Evolutionary conservation across 2,113 vertebrate genomes (phyloP).

Genomic region (Syrmaticus mikado): DNA sequence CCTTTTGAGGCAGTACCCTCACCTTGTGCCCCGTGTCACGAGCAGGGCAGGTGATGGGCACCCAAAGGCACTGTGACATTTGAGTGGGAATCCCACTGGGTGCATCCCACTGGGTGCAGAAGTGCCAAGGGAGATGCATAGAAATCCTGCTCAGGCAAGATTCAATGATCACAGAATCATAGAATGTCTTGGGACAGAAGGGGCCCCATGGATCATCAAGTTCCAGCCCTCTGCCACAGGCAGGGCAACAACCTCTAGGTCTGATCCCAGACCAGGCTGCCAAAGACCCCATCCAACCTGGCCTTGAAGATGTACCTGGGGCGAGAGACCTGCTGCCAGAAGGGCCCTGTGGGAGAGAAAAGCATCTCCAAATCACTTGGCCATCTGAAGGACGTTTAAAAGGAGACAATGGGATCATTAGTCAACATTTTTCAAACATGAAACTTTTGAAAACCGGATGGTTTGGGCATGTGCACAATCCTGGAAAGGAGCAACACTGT

Average conservation of each 20-base stretch:
- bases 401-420: not conserved
- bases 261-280: too few species aligned
- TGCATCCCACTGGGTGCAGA: not conserved
- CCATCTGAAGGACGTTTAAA: not conserved
- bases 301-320: too few species aligned
- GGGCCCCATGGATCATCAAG: too few species aligned
- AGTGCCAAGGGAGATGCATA: not conserved
- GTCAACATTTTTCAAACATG: not conserved
- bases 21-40: rapidly evolving
- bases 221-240: too few species aligned
- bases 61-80: not conserved
- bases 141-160: not conserved
- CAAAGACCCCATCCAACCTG: too few species aligned
- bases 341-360: not conserved
- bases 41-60: not conserved
- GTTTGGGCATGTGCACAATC: not conserved
- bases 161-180: too few species aligned
- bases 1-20: not conserved
- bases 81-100: not conserved
- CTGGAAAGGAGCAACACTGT: not conserved
- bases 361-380: not conserved
- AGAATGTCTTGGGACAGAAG: too few species aligned
- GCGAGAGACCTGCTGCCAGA: not conserved
- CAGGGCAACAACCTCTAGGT: too few species aligned
- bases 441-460: not conserved